phyloP scores from a whole-genome alignment of 2,113 vertebrate species.

The Nyctibius bracteatus region DNA sequence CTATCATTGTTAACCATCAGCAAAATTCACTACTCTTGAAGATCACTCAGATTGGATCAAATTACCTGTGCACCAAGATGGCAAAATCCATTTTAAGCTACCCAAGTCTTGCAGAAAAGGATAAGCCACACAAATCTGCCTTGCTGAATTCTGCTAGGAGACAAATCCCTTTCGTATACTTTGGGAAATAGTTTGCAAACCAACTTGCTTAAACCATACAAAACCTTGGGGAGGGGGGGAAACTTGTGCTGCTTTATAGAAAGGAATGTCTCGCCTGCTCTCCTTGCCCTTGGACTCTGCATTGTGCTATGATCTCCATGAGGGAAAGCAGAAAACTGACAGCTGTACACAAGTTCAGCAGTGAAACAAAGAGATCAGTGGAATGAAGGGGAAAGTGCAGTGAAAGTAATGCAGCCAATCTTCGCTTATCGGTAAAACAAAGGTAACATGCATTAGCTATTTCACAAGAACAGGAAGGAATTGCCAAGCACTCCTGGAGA shows the following conservation, averaged over 20 bases:
- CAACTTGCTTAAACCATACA: not conserved
- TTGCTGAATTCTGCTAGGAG: not conserved
- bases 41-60: not conserved
- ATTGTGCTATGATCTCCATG: not conserved
- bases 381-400: not conserved
- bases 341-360: not conserved
- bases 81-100: not conserved
- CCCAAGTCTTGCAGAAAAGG: not conserved
- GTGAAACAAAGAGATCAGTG: not conserved
- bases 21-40: not conserved
- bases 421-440: not conserved
- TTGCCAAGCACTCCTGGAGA: not conserved
- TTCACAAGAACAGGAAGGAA: not conserved
- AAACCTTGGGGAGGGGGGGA: no score
- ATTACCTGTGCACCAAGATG: not conserved
- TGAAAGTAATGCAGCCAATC: not conserved
- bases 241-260: not conserved
- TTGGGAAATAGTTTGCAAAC: not conserved
- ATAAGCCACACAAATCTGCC: not conserved
- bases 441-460: not conserved
- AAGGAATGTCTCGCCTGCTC: not conserved
- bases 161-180: not conserved
- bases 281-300: not conserved
- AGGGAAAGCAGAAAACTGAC: not conserved
- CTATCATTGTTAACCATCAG: not conserved